phyloP scores from a whole-genome alignment of 2,113 vertebrate genomes.

The Callionymus lyra region DNA sequence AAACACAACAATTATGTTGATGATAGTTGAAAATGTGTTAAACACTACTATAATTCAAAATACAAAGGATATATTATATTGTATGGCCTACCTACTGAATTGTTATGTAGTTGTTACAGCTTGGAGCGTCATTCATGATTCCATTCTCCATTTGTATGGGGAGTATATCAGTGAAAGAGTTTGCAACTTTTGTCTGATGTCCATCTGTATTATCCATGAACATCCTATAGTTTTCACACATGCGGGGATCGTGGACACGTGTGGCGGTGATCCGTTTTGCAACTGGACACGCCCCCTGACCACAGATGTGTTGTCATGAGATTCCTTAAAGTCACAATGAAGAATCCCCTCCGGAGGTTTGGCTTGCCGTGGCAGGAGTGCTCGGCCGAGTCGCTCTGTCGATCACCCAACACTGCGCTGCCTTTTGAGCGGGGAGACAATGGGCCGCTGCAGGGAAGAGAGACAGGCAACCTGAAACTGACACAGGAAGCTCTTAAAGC shows the following conservation, averaged over 20 bases:
- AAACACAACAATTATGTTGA: too few species aligned
- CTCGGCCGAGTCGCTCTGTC: slow-evolving; percentile 30
- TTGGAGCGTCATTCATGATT: too few species aligned
- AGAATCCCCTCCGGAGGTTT: slow-evolving; percentile 33
- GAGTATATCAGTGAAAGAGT: too few species aligned
- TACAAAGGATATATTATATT: too few species aligned
- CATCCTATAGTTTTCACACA: too few species aligned
- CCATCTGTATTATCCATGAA: too few species aligned
- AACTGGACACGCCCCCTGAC: slow-evolving; percentile 8
- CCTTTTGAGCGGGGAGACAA: slow-evolving; percentile 61
- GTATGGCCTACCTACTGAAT: too few species aligned
- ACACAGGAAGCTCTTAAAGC: slow-evolving; percentile 72
- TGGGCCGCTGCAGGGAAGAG: slow-evolving; percentile 45
- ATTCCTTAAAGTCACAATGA: slow-evolving; percentile 33
- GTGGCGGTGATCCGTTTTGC: slow-evolving; percentile 17
- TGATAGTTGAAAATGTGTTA: too few species aligned
- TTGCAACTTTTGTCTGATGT: too few species aligned
- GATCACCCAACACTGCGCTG: slow-evolving; percentile 48
- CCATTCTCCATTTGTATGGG: too few species aligned
- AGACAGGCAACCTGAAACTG: slow-evolving; percentile 69
- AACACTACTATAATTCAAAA: too few species aligned
- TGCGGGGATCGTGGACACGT: neutral
- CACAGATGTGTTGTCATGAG: slow-evolving; percentile 29
- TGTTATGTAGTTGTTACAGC: too few species aligned
- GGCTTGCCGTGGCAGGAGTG: slow-evolving; percentile 39